These are phyloP conservation scores for Takifugu ocellatus DNA, from an alignment of 2,797 vertebrate species.

Conservation along the genomic window DNA sequence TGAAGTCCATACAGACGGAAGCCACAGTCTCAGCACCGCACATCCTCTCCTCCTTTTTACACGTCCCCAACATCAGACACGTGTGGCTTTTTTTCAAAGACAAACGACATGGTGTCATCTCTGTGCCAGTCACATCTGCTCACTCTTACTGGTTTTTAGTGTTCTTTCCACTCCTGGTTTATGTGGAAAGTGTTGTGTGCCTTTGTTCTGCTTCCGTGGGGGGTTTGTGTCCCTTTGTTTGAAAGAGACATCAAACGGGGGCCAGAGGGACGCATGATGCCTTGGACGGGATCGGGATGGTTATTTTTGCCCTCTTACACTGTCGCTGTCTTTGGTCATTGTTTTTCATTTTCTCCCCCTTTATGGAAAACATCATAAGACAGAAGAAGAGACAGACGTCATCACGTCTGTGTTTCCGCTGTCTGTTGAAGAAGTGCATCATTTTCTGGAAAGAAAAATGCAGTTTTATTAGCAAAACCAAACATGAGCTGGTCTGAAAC, in stretches of 20 bases:
- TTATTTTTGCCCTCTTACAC: slow-evolving; percentile 54
- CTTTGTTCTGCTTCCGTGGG: slow-evolving; percentile 68
- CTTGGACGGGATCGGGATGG: slow-evolving; percentile 56
- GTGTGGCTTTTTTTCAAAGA: slow-evolving; percentile 68
- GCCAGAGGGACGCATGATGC: slow-evolving; percentile 48
- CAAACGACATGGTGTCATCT: slow-evolving; percentile 73
- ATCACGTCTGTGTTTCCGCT: slow-evolving; percentile 10
- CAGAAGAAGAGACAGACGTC: slow-evolving; percentile 15
- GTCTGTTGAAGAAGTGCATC: slow-evolving; percentile 22
- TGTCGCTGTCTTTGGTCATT: slow-evolving; percentile 11
- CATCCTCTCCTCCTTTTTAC: slow-evolving; percentile 49
- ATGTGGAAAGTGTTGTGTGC: slow-evolving; percentile 67
- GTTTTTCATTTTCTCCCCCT: slow-evolving; percentile 13
- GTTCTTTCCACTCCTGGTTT: slow-evolving; percentile 71
- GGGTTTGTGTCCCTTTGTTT: slow-evolving; percentile 63
- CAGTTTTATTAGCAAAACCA: slow-evolving; percentile 5
- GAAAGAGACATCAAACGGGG: slow-evolving; percentile 54
- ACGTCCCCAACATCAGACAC: slow-evolving; percentile 63
- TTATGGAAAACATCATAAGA: slow-evolving; percentile 37
- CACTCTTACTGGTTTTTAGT: slow-evolving; percentile 68
- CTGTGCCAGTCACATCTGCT: slow-evolving; percentile 65
- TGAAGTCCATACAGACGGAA: slow-evolving; percentile 20
- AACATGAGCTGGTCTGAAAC: slow-evolving; percentile 4
- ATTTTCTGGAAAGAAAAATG: slow-evolving; percentile 6
- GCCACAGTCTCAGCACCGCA: slow-evolving; percentile 59